Evolutionary conservation across 2,113 vertebrate genomes (phyloP).

Genomic region (Phylloscopus trochilus): DNA sequence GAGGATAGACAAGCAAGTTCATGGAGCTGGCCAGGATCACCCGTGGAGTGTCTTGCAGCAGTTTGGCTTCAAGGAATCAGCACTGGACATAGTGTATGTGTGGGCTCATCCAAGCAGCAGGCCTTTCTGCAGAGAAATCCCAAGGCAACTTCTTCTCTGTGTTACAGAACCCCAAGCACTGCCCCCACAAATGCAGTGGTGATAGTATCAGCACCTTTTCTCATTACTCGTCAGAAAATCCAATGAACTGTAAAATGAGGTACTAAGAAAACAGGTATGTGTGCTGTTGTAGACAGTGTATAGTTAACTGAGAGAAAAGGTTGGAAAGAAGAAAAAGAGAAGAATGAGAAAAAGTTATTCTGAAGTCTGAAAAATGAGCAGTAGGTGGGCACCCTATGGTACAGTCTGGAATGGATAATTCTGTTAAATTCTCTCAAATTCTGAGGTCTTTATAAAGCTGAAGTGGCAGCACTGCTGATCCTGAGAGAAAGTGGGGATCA

Average conservation of each 20-base stretch:
- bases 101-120: rapidly evolving
- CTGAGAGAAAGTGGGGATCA: not conserved
- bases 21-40: not conserved
- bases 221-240: not conserved
- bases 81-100: too few relatives aligned
- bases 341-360: not conserved
- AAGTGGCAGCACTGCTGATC: not conserved
- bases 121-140: not conserved
- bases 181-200: not conserved
- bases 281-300: not conserved
- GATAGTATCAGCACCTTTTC: not conserved
- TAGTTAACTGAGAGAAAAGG: not conserved
- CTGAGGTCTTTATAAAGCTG: not conserved
- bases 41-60: rapidly evolving
- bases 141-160: not conserved
- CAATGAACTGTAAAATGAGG: not conserved
- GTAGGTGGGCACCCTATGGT: not conserved
- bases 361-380: not conserved
- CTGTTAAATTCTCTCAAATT: not conserved
- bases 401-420: not conserved
- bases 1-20: not conserved
- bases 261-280: not conserved
- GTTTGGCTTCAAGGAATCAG: not conserved
- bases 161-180: not conserved
- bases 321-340: not conserved